Evolutionary conservation across 2,797 vertebrate species (phyloP), one percentile per base, ranked within the genome.

Genomic region (Manis crassicaudata): DNA sequence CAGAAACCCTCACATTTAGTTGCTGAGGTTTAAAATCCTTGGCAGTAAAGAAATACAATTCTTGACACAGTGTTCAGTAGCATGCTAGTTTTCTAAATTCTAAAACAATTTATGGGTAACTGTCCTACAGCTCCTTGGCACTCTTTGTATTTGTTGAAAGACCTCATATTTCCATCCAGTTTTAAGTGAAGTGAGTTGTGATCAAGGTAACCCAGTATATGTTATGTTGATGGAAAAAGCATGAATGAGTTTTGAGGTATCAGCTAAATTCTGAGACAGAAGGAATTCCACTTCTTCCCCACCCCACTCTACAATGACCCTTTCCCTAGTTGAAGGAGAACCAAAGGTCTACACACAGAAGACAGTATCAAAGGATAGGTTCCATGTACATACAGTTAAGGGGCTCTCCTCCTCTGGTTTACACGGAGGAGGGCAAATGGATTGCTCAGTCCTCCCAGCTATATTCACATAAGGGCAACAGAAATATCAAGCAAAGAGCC

Each of bases 391-490:
- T 25, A 16, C 13, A 21, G 3, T 4, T 32, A 43, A 73, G 13
- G 50, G 37, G 9, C 2, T 54, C 35, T 46, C 50, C 18, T 46
- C 3, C 20, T n/a, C 9, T 72, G 25, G 43, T 35, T 7, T 20
- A 46, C 37, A 76, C 18, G 58, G 20, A 50, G 21, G 46, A 87
- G 56, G 18, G 40, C 46, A 27, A 77, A 62, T 1, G 10, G 4
- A 46, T 21, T 13, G 25, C 17, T 50, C 5, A 1, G 2, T 2
- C n/a, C 29, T 60, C 29, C 65, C 3, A 2, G 46, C 32, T 35
- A 60, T 5, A 32, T 4, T 7, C 43, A 60, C 67, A 27, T 20
- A 20, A 0, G 4, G 62, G 11, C 0, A 3, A 21, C 23, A 75
- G 32, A 56, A n/a, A n/a, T 20, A 25, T 6, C 43, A 5, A 72